A percentile compares a stretch with the other conserved stretches of the same genome.
phyloP scores from a whole-genome alignment of 2,113 vertebrate species.

The Gambusia affinis region DNA sequence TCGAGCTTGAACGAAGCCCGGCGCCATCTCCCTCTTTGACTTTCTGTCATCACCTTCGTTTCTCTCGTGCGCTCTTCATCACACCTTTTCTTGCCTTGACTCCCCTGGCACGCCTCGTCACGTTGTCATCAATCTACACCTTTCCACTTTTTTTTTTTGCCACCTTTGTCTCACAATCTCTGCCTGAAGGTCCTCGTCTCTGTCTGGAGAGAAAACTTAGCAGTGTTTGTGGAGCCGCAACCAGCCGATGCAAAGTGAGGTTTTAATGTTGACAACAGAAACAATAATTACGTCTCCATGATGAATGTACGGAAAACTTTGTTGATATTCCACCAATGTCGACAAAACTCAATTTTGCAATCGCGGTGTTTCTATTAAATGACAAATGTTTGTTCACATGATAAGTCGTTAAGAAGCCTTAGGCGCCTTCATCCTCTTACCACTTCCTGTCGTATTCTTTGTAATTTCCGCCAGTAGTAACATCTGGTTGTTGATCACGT shows the following conservation, averaged over 20 bases:
- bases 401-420: no score
- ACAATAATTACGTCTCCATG: neutral
- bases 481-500: no score
- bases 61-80: conserved; percentile 13
- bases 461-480: no score
- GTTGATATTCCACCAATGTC: no score
- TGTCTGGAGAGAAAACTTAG: conserved; percentile 9
- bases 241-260: conserved; percentile 26
- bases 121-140: conserved; percentile 37
- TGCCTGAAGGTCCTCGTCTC: neutral
- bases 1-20: neutral
- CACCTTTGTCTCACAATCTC: conserved; percentile 30
- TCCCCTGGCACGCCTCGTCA: conserved; percentile 39
- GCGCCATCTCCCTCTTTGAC: neutral
- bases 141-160: conserved; percentile 26
- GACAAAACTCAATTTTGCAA: no score
- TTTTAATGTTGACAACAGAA: conserved; percentile 45
- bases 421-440: no score
- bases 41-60: conserved; percentile 7
- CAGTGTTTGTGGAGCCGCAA: conserved; percentile 27
- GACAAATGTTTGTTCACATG: no score
- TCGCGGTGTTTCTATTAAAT: no score
- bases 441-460: no score
- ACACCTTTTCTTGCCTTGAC: conserved; percentile 13
- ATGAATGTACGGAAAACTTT: no score